Conservation (phyloP, 1,140 invertebrate genomes). For the Drosophila bifasciata region DNA sequence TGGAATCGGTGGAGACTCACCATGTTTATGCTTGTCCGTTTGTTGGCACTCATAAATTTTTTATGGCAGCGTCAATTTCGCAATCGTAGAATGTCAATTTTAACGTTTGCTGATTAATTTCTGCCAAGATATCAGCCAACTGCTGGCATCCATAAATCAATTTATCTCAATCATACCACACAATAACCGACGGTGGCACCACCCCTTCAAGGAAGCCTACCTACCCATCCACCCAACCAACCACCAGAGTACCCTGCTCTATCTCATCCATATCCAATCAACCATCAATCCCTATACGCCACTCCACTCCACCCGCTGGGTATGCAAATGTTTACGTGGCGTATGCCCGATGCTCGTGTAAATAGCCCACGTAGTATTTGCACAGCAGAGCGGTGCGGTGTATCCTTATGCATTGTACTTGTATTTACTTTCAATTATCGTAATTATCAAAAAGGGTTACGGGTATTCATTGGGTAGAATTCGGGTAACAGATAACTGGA, state of each 20-base stretch:
- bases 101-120: constrained; percentile 77
- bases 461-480: neutral
- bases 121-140: constrained; percentile 60
- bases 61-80: constrained; percentile 74
- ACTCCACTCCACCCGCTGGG: neutral
- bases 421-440: constrained; percentile 82
- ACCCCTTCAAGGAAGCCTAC: neutral
- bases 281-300: constrained; percentile 38
- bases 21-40: constrained; percentile 19
- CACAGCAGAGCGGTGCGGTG: constrained; percentile 36
- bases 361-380: constrained; percentile 65
- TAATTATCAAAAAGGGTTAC: constrained; percentile 79
- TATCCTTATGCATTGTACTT: constrained; percentile 68
- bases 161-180: constrained; percentile 75
- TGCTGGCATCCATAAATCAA: constrained; percentile 68
- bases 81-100: constrained; percentile 72
- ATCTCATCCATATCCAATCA: constrained; percentile 27
- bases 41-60: constrained; percentile 64
- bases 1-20: neutral
- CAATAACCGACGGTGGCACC: constrained; percentile 34
- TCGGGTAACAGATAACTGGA: neutral
- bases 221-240: neutral
- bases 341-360: constrained; percentile 67
- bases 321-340: constrained; percentile 74
- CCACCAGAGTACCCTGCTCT: constrained; percentile 1